Percentiles rank a stretch among this genome's conserved stretches.
These are phyloP conservation scores for Erythrocercus mccallii DNA, from an alignment of 2,113 vertebrate species.

Conservation along the genomic window DNA sequence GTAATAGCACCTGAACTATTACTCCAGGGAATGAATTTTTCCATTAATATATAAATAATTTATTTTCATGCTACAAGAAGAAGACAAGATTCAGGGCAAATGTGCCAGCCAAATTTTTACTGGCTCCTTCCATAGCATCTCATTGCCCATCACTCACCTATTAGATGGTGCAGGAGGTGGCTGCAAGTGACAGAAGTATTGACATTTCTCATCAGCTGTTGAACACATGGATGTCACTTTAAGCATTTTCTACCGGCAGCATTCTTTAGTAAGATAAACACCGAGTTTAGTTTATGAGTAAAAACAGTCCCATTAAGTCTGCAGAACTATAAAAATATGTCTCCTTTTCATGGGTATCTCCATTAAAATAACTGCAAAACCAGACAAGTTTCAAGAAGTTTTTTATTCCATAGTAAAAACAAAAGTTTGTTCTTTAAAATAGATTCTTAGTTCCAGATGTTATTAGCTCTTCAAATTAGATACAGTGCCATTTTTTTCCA, in stretches of 20 bases:
- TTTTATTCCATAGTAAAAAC: constrained; percentile 50
- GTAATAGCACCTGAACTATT: background rate
- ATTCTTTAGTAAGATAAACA: background rate
- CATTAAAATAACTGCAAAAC: background rate
- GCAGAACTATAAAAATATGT: rapidly evolving
- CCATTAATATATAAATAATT: background rate
- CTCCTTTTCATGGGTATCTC: background rate
- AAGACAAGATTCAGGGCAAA: background rate
- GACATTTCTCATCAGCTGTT: background rate
- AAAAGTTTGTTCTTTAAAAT: constrained; percentile 43
- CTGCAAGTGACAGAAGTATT: background rate
- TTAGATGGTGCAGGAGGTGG: background rate
- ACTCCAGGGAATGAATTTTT: background rate
- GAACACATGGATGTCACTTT: rapidly evolving
- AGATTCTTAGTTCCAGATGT: background rate
- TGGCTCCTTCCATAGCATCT: background rate
- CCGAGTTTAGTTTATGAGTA: rapidly evolving
- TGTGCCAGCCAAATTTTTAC: background rate
- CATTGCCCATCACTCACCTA: background rate
- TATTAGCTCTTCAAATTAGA: background rate
- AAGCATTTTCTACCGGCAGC: background rate
- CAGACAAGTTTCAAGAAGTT: background rate
- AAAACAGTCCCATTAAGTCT: background rate
- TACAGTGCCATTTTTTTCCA: background rate
- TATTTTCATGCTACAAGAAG: background rate